Evolutionary conservation across 2,113 vertebrate species (phyloP), one percentile per base, ranked within the genome.

Genomic region (Gambusia holbrooki): DNA sequence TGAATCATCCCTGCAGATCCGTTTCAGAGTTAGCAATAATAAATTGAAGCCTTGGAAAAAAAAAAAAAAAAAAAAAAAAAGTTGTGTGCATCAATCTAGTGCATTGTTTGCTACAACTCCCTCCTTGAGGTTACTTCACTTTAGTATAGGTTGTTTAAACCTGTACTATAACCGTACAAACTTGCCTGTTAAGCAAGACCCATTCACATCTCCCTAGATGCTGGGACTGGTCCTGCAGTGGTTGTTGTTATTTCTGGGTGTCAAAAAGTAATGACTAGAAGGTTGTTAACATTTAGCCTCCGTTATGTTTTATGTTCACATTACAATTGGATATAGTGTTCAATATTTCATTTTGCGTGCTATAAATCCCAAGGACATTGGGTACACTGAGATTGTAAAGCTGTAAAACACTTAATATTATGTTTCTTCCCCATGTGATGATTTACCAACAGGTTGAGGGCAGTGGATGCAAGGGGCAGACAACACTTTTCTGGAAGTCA

Each of bases 1-100:
- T 85, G 88, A 87, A 86, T 89, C 86, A 90, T 87, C 63, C 12
- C 83, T 62, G 63, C 82, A 76, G 83, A 87, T 84, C 75, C 58
- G 27, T 87, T 79, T 81, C 80, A 83, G 78, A 45, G 28, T 84
- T 84, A 84, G 74, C 79, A 85, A 87, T 71, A 82, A 89, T 66
- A 77, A 79, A 89, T 72, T 72, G 78, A 81, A 69, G 69, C 48
- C 61, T 66, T 30, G 66, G 73, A 79, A 81, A 79, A 51, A 83
- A 74, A 84, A 19, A 63, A 35, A 11, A 19, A 63, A 35, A 11
- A 37, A 37, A 48, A 66, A 37, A 48, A 66, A 17, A 35, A 32
- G 30, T 27, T 40, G 77, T 81, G 19, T 82, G 42, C 72, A 81
- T 29, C 60, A 37, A 58, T 75, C 62, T 30, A 66, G 62, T 58